Evolutionary conservation across 2,113 vertebrate species (phyloP), one percentile per base, ranked within the genome.

Genomic region (Rhizomys pruinosus): DNA sequence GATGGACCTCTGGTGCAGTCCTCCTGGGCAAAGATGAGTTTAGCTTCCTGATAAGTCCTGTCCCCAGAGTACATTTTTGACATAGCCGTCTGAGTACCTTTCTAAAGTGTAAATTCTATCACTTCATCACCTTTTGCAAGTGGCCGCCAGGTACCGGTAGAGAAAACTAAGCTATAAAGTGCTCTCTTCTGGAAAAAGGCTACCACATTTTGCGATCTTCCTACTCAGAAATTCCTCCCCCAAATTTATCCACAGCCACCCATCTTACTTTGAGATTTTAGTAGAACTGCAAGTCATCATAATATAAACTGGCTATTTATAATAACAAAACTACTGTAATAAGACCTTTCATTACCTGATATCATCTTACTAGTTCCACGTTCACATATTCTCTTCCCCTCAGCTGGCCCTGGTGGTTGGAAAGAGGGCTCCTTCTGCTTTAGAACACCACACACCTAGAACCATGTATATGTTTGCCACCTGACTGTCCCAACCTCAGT

Each of bases 171-270:
- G 34, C 3, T 85, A 3, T 52, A 64, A 19, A 17, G 23, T 37
- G 22, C 29, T 77, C 4, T 72, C 61, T 80, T 25, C 5, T 11
- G 61, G 29, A 47, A 25, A 55, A 79, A 19, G 34, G 34, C 10
- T 90, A 92, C 27, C 20, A 6, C 12, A 52, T 7, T 74, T 64
- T 4, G 16, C 59, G 0, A 34, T 73, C 55, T 69, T 94, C 4
- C 44, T 55, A 52, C 32, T 32, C 23, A 5, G 59, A 77, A 34
- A 27, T 73, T 6, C 44, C 15, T n/a, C 37, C 64, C 27, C 71
- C 4, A 32, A 8, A 86, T 57, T 7, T 52, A 32, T 11, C 82
- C 6, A 3, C 0, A 8, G 9, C 11, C 0, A 3, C 1, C 15
- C 2, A 29, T 17, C 52, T 61, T 64, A 57, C 22, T 78, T 87